Evolutionary conservation across 2,113 vertebrate genomes (phyloP).

Genomic region (Crotalus horridus): DNA sequence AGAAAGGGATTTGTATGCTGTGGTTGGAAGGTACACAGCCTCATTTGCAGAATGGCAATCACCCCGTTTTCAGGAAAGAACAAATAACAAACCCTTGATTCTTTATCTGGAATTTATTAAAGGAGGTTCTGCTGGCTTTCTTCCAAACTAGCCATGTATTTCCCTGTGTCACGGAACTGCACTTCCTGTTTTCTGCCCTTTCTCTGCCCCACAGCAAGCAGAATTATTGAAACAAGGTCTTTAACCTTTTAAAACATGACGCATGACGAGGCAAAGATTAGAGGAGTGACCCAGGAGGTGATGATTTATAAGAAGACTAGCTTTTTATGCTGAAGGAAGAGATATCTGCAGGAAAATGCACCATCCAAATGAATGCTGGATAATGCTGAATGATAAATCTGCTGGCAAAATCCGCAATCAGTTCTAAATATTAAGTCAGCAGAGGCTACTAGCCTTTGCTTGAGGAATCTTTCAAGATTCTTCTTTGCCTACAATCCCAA

Average conservation of each 20-base stretch:
- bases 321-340: background rate
- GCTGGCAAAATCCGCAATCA: background rate
- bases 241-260: constrained; percentile 23
- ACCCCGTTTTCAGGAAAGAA: background rate
- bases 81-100: background rate
- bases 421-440: background rate
- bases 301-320: background rate
- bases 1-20: background rate
- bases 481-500: background rate
- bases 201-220: constrained; percentile 20
- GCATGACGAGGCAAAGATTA: constrained; percentile 10
- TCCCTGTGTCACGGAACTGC: constrained; percentile 52
- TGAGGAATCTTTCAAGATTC: background rate
- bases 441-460: background rate
- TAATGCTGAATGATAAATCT: background rate
- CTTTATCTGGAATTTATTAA: constrained; percentile 52
- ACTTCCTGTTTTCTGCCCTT: constrained; percentile 50
- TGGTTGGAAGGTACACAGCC: constrained; percentile 2
- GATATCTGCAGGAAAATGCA: background rate
- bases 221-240: constrained; percentile 33
- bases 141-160: constrained; percentile 48
- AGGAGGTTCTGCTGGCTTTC: constrained; percentile 59
- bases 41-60: constrained; percentile 22
- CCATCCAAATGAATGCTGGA: background rate
- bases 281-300: background rate